Conservation (phyloP, 2,888 invertebrate species). For the Conus canariensis region DNA sequence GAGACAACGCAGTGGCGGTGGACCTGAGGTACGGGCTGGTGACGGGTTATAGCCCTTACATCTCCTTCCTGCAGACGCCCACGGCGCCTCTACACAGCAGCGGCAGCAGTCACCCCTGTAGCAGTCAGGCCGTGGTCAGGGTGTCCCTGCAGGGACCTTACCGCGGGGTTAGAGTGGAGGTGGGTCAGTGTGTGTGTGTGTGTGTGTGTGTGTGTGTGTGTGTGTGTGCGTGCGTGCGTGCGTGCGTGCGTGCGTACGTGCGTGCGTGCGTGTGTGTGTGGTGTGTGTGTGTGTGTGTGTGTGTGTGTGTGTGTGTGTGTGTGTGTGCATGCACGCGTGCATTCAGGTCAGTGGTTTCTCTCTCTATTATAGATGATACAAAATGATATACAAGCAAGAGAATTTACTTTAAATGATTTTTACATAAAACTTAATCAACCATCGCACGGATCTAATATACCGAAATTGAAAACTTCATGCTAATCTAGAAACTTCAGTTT, state of each 20-base stretch:
- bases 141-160: slow-evolving; percentile 72
- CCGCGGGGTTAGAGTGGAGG: slow-evolving; percentile 58
- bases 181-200: slow-evolving; percentile 13
- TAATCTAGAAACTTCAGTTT: too few species aligned
- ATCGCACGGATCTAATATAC: too few species aligned
- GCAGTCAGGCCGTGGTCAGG: slow-evolving; percentile 72
- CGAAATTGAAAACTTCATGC: too few species aligned
- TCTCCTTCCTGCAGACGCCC: slow-evolving; percentile 70
- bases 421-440: too few species aligned
- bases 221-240: neutral
- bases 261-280: neutral
- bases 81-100: slow-evolving; percentile 44
- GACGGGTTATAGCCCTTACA: slow-evolving; percentile 73
- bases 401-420: too few species aligned
- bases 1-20: slow-evolving; percentile 65
- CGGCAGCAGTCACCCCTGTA: slow-evolving; percentile 54
- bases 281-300: neutral
- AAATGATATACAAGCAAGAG: too few species aligned
- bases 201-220: neutral
- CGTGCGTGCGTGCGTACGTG: neutral
- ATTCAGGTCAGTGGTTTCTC: too few species aligned
- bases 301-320: neutral
- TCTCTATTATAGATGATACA: too few species aligned
- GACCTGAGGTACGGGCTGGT: slow-evolving; percentile 71
- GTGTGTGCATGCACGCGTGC: neutral